Evolutionary conservation across 2,113 vertebrate species (phyloP).

Genomic region (Empidonax traillii): DNA sequence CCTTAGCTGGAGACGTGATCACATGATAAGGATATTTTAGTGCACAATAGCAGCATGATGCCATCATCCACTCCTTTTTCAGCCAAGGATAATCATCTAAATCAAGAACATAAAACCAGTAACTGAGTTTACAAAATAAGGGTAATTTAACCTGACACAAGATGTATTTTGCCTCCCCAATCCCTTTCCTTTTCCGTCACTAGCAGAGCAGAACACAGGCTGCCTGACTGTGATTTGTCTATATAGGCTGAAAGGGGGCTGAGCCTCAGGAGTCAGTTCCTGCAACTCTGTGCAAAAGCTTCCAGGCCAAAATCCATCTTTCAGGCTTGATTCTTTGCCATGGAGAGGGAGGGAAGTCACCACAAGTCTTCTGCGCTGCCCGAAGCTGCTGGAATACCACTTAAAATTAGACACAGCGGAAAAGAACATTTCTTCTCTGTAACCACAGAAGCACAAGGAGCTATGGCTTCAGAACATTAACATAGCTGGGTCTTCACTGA

Average conservation of each 20-base stretch:
- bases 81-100: not conserved
- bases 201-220: conserved; percentile 8
- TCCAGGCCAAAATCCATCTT: conserved; percentile 23
- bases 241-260: not conserved
- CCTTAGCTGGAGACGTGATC: not conserved
- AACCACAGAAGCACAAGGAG: not conserved
- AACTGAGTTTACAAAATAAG: conserved; percentile 1
- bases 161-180: not conserved
- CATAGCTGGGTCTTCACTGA: not conserved
- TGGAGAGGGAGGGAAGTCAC: not conserved
- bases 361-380: not conserved
- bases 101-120: not conserved
- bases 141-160: conserved; percentile 1
- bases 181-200: not conserved
- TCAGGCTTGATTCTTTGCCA: conserved; percentile 3
- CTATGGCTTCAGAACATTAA: not conserved
- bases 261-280: conserved; percentile 20
- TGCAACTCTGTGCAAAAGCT: not conserved
- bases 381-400: not conserved
- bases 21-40: conserved; percentile 7
- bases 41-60: not conserved
- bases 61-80: conserved; percentile 16
- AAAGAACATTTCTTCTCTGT: not conserved
- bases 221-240: not conserved
- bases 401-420: not conserved